Base-by-base conservation (phyloP, 2,888 invertebrate genomes). In the Sesia apiformis region DNA sequence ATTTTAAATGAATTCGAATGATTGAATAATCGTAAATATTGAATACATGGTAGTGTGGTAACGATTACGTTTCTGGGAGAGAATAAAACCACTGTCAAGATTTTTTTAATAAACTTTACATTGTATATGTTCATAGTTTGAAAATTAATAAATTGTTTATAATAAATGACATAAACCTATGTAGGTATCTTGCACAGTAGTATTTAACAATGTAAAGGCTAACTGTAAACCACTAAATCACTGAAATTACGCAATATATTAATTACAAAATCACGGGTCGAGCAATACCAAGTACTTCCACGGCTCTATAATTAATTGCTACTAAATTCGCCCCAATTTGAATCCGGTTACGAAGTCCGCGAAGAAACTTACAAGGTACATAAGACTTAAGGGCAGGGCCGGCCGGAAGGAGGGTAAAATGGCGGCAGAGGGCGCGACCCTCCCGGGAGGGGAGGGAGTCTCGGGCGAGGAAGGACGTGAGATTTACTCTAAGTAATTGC, bases 401-500 rank as follows among this genome's bases (percentile, higher is more conserved):
- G 84, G 77, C 84, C 85, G 88, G 88, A 88, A 84, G 85, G 84
- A 84, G 88, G 86, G 84, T 78, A 82, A 81, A 84, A 84, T 82
- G 84, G 84, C 80, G 84, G 75, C 76, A 71, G 74, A 82, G 86
- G 86, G 87, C 84, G 78, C 86, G 84, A 86, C 86, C 86, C 87
- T 84, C 79, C 75, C 70, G 64, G 64, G 63, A 64, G 63, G 65
- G 63, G 58, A 58, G 58, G 58, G 60, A 61, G 60, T 60, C 64
- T 64, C 76, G 77, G 74, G 71, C 78, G 76, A 84, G 89, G 88
- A 89, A 89, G 90, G 88, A 90, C 86, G 88, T 84, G 86, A 90
- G 90, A 90, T 90, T 90, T 90, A 90, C 89, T 90, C 88, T 90
- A 90, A 90, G 90, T 90, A 90, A 90, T 90, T 90, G 90, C 90